Evolutionary conservation across 2,113 vertebrate species (phyloP).

Genomic region (Neolamprologus caudopunctatus): DNA sequence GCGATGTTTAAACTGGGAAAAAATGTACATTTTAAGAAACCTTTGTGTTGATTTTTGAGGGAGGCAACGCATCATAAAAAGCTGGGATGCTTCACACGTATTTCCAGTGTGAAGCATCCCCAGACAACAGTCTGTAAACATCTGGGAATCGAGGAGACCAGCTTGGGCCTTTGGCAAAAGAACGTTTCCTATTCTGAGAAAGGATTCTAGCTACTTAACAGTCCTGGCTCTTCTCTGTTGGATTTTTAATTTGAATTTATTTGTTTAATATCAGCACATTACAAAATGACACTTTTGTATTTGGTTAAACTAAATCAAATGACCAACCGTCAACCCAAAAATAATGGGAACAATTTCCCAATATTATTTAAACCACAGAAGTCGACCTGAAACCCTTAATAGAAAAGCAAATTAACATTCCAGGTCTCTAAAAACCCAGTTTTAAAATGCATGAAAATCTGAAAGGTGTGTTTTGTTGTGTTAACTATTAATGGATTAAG

Average conservation of each 20-base stretch:
- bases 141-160: not conserved
- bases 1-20: not conserved
- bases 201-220: not conserved
- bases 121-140: not conserved
- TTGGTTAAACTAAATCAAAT: not conserved
- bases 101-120: not conserved
- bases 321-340: not conserved
- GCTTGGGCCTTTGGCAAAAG: not conserved
- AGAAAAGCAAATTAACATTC: not conserved
- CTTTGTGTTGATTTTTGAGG: not conserved
- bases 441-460: not conserved
- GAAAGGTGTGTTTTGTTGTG: not conserved
- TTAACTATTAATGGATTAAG: not conserved
- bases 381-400: not conserved
- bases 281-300: not conserved
- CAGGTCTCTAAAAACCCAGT: not conserved
- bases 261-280: not conserved
- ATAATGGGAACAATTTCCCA: not conserved
- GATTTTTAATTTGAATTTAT: not conserved
- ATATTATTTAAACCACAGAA: not conserved
- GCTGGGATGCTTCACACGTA: fast-evolving
- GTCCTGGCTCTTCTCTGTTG: not conserved
- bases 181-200: not conserved
- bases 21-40: not conserved
- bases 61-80: not conserved